Conservation (phyloP, 2,888 invertebrate species). For the Spisula solida region DNA sequence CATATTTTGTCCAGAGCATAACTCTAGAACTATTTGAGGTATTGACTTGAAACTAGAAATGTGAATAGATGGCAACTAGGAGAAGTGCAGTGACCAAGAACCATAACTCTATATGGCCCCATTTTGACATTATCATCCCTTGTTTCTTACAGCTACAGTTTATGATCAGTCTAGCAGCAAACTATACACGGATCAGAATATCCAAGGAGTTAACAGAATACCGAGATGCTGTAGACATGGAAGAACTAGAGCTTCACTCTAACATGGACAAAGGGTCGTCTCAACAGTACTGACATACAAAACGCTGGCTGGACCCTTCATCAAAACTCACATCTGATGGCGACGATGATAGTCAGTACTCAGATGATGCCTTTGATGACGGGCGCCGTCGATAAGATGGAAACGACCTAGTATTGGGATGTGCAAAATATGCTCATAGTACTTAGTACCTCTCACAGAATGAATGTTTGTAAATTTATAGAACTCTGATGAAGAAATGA, state of each 20-base stretch:
- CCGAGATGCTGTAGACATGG: constrained; percentile 85
- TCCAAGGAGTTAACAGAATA: constrained; percentile 86
- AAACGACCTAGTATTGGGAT: constrained; percentile 21
- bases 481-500: not conserved
- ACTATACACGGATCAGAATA: constrained; percentile 86
- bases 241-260: constrained; percentile 80
- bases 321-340: constrained; percentile 51
- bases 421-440: not conserved
- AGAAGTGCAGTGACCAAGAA: no score
- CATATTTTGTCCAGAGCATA: no score
- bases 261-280: constrained; percentile 63
- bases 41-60: no score
- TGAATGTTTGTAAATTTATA: not conserved
- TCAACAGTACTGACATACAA: constrained; percentile 68
- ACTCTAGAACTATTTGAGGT: no score
- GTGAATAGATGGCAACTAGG: no score
- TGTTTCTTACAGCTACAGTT: constrained; percentile 82
- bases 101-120: no score
- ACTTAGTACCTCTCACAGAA: not conserved
- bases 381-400: constrained; percentile 26
- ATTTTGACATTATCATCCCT: no score
- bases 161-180: constrained; percentile 82
- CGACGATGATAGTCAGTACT: constrained; percentile 37
- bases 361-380: constrained; percentile 51
- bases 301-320: constrained; percentile 68